Percentiles rank a stretch among this genome's conserved stretches.
Conservation (phyloP, 2,888 invertebrate species). For the Phragmatobia fuliginosa region DNA sequence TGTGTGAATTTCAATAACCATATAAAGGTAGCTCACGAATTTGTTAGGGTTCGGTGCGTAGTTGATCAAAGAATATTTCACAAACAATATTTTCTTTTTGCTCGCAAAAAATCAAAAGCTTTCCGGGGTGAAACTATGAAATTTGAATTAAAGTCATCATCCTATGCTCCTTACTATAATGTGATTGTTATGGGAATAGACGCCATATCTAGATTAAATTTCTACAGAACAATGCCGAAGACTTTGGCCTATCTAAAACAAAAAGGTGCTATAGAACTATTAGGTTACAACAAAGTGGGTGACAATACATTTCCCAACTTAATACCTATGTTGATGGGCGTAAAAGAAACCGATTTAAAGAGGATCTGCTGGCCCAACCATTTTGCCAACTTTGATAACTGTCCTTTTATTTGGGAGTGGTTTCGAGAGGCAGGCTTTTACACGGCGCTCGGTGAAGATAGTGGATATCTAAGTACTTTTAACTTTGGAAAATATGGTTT, state of each 20-base stretch:
- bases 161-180: slow-evolving; percentile 77
- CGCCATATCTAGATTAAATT: slow-evolving; percentile 94
- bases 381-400: slow-evolving; percentile 90
- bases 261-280: slow-evolving; percentile 90
- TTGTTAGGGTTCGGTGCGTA: slow-evolving; percentile 89
- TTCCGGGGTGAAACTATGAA: slow-evolving; percentile 32
- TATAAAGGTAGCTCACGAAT: slow-evolving; percentile 87
- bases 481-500: slow-evolving; percentile 94
- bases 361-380: slow-evolving; percentile 88
- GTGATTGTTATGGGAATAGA: slow-evolving; percentile 94
- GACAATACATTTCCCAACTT: slow-evolving; percentile 98
- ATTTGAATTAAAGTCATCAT: not conserved
- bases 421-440: slow-evolving; percentile 90
- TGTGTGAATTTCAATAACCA: slow-evolving; percentile 82
- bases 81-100: slow-evolving; percentile 90
- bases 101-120: slow-evolving; percentile 75
- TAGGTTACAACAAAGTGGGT: slow-evolving; percentile 97
- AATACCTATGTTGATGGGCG: slow-evolving; percentile 92
- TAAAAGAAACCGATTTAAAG: slow-evolving; percentile 88
- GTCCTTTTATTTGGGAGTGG: slow-evolving; percentile 94
- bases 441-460: slow-evolving; percentile 95
- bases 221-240: slow-evolving; percentile 93
- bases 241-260: slow-evolving; percentile 88
- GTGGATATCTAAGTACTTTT: slow-evolving; percentile 92
- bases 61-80: slow-evolving; percentile 82